These are phyloP conservation scores for Anoplopoma fimbria DNA, from an alignment of 2,113 vertebrate species.

Conservation along the genomic window DNA sequence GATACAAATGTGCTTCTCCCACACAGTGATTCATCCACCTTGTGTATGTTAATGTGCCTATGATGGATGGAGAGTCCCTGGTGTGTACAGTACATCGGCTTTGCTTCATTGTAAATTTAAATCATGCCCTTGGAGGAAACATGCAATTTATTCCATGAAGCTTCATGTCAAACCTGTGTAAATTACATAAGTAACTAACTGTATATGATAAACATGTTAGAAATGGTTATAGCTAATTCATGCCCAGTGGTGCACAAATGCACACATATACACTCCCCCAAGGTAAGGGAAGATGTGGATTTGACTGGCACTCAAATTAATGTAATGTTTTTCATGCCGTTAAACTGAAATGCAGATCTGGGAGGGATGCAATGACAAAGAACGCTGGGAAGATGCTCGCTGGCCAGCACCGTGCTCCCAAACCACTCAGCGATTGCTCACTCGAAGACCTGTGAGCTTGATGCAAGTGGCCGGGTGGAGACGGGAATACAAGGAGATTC, in stretches of 20 bases:
- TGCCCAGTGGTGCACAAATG: conserved; percentile 12
- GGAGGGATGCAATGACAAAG: conserved; percentile 42
- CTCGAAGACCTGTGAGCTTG: conserved; percentile 33
- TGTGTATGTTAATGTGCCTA: conserved; percentile 22
- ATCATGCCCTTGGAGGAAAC: conserved; percentile 26
- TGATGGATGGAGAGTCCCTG: conserved; percentile 9
- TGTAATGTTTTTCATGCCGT: conserved; percentile 43
- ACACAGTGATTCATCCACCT: conserved; percentile 15
- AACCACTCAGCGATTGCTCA: conserved; percentile 41
- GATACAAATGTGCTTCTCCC: neutral
- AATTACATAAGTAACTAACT: neutral
- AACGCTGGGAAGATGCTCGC: conserved; percentile 42
- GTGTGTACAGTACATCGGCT: neutral
- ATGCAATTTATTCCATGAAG: conserved; percentile 11
- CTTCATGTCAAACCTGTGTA: conserved; percentile 11
- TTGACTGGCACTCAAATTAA: conserved; percentile 66
- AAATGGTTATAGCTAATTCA: conserved; percentile 25
- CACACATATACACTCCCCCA: neutral
- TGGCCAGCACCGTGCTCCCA: conserved; percentile 20
- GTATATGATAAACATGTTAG: conserved; percentile 5
- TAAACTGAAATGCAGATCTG: conserved; percentile 6
- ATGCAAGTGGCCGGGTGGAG: conserved; percentile 43
- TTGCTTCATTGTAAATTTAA: conserved; percentile 26
- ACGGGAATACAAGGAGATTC: neutral
- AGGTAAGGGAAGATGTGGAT: conserved; percentile 12